Evolutionary conservation across 1,140 invertebrate species (phyloP).

Genomic region (Colletes gigas): DNA sequence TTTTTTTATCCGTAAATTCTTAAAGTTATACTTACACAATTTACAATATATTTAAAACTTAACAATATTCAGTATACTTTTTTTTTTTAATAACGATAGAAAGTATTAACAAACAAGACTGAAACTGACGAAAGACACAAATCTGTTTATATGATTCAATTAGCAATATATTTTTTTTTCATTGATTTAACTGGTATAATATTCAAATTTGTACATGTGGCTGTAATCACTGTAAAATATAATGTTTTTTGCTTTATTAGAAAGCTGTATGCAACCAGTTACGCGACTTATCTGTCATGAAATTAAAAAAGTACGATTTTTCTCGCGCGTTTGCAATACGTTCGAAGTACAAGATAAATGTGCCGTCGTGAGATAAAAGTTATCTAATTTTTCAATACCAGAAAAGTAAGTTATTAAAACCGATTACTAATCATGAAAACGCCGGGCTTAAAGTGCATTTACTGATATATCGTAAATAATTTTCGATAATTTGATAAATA

Average conservation of each 20-base stretch:
- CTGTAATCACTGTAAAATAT: background rate
- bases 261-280: background rate
- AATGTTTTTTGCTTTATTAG: background rate
- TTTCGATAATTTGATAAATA: background rate
- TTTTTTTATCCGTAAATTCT: background rate
- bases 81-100: too few species aligned
- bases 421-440: conserved; percentile 43
- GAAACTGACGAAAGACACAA: too few species aligned
- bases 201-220: background rate
- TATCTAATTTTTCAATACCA: conserved; percentile 52
- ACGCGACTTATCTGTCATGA: background rate
- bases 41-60: background rate
- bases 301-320: conserved; percentile 5
- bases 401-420: background rate
- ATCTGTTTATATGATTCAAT: too few species aligned
- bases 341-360: conserved; percentile 8
- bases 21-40: background rate
- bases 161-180: too few species aligned
- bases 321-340: conserved; percentile 17
- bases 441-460: conserved; percentile 54
- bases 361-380: conserved; percentile 49
- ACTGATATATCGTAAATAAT: conserved; percentile 20
- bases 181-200: too few species aligned
- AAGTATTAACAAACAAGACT: too few species aligned
- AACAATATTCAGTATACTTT: background rate